phyloP scores from a whole-genome alignment of 1,140 invertebrate genomes.

The Penaeus vannamei region DNA sequence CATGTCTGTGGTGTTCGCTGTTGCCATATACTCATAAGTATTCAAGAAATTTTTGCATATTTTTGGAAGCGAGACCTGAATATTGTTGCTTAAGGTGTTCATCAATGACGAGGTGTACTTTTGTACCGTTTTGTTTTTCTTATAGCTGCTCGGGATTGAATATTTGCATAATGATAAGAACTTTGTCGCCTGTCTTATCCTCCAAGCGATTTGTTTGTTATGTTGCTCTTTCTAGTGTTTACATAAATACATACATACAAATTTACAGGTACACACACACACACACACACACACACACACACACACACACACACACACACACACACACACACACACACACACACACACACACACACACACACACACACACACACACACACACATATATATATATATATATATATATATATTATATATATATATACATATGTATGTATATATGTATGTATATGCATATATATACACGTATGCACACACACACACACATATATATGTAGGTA shows the following conservation, averaged over 20 bases:
- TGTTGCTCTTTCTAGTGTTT: too few relatives aligned
- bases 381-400: not conserved
- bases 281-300: constrained; percentile 24
- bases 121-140: too few relatives aligned
- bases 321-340: not conserved
- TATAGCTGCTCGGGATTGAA: too few relatives aligned
- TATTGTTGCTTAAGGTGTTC: too few relatives aligned
- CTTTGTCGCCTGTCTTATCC: too few relatives aligned
- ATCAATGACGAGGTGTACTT: too few relatives aligned
- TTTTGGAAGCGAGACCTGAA: too few relatives aligned
- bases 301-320: not conserved
- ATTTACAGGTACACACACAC: not conserved
- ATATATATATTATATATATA: not conserved
- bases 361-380: constrained; percentile 7
- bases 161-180: too few relatives aligned
- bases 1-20: not conserved
- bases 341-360: constrained; percentile 25
- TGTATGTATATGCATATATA: not conserved
- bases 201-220: too few relatives aligned
- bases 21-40: not conserved
- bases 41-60: too few relatives aligned
- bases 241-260: too few relatives aligned
- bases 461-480: not conserved
- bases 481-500: not conserved
- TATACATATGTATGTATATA: not conserved